Evolutionary conservation across 2,113 vertebrate genomes (phyloP), one percentile per base, ranked within the genome.

Genomic region (Melanocharis versteri): DNA sequence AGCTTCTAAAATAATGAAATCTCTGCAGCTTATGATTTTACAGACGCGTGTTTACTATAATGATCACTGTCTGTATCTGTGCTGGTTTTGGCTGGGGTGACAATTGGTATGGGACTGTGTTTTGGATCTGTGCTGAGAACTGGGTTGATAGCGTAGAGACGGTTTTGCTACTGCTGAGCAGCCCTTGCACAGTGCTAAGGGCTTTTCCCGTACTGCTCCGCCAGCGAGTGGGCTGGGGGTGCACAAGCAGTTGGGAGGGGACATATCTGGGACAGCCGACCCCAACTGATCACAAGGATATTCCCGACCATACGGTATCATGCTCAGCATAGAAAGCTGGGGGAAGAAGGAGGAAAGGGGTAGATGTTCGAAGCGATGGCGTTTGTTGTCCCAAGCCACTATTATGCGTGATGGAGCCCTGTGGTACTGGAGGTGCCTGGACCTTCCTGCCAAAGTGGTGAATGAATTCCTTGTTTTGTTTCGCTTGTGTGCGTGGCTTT

Each of bases 351-450:
- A 60, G 23, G 61, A 75, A 82, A 14, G 39, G 45, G 28, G 23
- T 6, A 20, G 39, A 45, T 0, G 1, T 68, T 68, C 2, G 3
- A 66, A 66, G 39, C 2, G 4, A 53, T 40, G 20, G 13, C 0
- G 0, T 54, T 61, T 68, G 40, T 5, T 30, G 7, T 40, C 47
- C 53, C 61, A 75, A 54, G 61, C 30, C 35, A 61, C 47, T 73
- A 3, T 3, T 26, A n/a, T 1, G 16, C 0, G 0, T 7, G 45
- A 60, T 22, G 45, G 24, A 66, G 39, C 16, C 20, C 39, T 31
- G 44, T 24, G 39, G 24, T 35, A 28, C 30, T 22, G 53, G n/a
- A 68, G 39, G 23, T 21, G n/a, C 19, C 53, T 51, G 61, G 40
- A 82, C 24, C 16, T 60, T 50, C 47, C 30, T 53, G 62, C 24